Percentiles rank a stretch among this genome's conserved stretches.
phyloP scores from a whole-genome alignment of 1,140 invertebrate genomes.

The Atta cephalotes region DNA sequence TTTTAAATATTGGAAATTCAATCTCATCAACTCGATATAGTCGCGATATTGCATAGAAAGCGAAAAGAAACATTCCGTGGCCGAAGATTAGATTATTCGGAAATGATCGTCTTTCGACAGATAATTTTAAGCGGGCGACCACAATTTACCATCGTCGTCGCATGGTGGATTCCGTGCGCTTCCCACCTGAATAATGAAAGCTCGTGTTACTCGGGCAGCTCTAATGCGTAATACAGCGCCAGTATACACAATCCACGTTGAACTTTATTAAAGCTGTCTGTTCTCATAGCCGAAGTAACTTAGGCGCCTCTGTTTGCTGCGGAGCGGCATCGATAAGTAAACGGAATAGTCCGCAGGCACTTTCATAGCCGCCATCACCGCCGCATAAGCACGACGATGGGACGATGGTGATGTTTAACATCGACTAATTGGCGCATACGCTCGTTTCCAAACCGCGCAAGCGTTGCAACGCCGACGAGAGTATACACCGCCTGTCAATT shows the following conservation, averaged over 20 bases:
- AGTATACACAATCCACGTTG: conserved; percentile 32
- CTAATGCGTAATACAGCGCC: conserved; percentile 38
- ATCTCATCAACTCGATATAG: neutral
- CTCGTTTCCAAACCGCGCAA: conserved; percentile 34
- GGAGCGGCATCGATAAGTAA: conserved; percentile 67
- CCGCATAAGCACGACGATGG: conserved; percentile 26
- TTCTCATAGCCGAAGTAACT: conserved; percentile 65
- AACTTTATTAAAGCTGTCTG: conserved; percentile 71
- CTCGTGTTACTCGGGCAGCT: conserved; percentile 51
- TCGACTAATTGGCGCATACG: conserved; percentile 55
- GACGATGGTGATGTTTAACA: conserved; percentile 54
- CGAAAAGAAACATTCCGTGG: neutral
- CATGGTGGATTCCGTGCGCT: neutral
- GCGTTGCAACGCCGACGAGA: neutral
- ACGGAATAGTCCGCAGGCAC: conserved; percentile 61
- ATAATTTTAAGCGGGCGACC: conserved; percentile 27
- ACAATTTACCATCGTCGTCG: conserved; percentile 34
- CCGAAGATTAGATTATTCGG: neutral
- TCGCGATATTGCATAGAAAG: neutral
- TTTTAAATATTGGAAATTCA: neutral
- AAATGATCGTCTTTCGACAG: conserved; percentile 30
- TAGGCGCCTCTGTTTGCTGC: conserved; percentile 55
- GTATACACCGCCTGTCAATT: conserved; percentile 31
- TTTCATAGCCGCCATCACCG: conserved; percentile 32
- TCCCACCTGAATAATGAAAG: conserved; percentile 65